Evolutionary conservation across 2,888 invertebrate genomes (phyloP), one percentile per base, ranked within the genome.

Genomic region (Xanthorhoe designata): DNA sequence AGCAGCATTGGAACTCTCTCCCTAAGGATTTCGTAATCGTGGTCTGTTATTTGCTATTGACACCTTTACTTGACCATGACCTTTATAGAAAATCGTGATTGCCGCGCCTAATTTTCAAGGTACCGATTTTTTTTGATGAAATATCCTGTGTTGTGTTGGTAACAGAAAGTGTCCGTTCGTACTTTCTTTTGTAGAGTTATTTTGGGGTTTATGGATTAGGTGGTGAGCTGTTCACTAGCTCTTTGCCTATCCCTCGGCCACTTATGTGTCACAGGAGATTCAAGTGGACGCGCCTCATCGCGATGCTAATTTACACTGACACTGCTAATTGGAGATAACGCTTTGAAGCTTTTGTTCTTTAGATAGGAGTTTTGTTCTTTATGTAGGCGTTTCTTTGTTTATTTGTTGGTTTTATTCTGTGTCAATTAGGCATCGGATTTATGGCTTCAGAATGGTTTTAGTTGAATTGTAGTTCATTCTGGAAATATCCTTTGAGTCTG

Each of bases 261-360:
- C 81, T 80, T 77, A 73, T 73, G 78, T 77, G 79, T 81, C 83
- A 77, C 74, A 69, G 64, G 64, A 58, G 68, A 67, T 71, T 63
- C 70, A 73, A 77, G 77, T 78, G 84, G 72, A 49, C 35, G 82
- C 84, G 82, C 82, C 80, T 80, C 82, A 86, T 86, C 81, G 81
- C 80, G 78, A 75, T 72, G 76, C 78, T 86, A 84, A 87, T 89
- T 82, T 81, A 81, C 77, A 66, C 75, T 78, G 84, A 80, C 84
- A 80, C 73, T 75, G 76, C 69, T 75, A 76, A 77, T 75, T 79
- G 68, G 74, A 67, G 64, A 70, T 71, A 76, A 77, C 77, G 76
- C 80, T 79, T 76, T 79, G 61, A 69, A 56, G 53, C 59, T 64
- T 63, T 69, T 64, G 61, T 66, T 66, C 51, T 61, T 52, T 51